Evolutionary conservation across 1,140 invertebrate species (phyloP).

Genomic region (Apis laboriosa): DNA sequence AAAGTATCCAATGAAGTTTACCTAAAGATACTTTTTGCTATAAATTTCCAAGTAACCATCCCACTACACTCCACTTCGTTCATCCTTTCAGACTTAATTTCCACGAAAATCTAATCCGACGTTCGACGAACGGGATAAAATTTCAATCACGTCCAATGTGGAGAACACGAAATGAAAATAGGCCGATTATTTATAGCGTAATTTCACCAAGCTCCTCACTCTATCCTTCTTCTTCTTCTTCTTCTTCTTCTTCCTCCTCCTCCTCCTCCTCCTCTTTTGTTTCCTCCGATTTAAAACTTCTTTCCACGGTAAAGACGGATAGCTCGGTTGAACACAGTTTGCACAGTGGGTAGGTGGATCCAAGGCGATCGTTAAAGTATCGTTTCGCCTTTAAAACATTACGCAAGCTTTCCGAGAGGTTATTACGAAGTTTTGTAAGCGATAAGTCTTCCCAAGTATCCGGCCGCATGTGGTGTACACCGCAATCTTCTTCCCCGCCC

Average conservation of each 20-base stretch:
- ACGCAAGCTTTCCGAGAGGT: slow-evolving; percentile 41
- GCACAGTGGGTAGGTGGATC: background rate
- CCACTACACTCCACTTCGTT: background rate
- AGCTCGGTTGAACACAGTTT: background rate
- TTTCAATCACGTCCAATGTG: background rate
- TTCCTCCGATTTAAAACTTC: slow-evolving; percentile 11
- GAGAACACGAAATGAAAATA: background rate
- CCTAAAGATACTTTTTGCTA: no score
- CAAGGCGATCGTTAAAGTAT: slow-evolving; percentile 42
- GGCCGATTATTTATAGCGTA: background rate
- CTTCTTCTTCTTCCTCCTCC: background rate
- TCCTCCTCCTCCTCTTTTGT: no score
- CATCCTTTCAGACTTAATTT: background rate
- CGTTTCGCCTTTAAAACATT: slow-evolving; percentile 42
- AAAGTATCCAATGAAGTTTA: background rate
- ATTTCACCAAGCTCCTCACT: background rate
- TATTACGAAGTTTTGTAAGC: slow-evolving; percentile 51
- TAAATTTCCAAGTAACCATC: background rate
- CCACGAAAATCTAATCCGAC: background rate
- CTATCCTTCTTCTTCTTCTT: no score
- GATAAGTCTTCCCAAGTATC: slow-evolving; percentile 47
- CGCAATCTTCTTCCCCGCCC: slow-evolving; percentile 37
- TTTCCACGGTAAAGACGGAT: background rate
- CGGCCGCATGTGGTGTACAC: slow-evolving; percentile 43
- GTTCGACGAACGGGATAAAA: background rate